Evolutionary conservation across 2,113 vertebrate genomes (phyloP), one percentile per base, ranked within the genome.

Genomic region (Phyllostomus discolor): DNA sequence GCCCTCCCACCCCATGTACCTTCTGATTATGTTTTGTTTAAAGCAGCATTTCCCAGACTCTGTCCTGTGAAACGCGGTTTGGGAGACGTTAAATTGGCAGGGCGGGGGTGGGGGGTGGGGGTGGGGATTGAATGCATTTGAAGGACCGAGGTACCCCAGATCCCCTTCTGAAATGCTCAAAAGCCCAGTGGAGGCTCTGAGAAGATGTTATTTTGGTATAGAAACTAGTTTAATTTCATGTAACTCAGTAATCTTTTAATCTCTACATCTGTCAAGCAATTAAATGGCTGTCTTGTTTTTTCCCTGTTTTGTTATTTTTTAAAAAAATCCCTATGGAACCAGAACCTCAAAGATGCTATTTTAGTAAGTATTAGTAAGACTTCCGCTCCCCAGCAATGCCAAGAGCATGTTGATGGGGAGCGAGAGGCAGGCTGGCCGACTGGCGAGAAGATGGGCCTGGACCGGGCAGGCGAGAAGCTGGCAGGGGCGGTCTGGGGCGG

Each of bases 21-120:
- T 86, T 94, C 85, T n/a, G 84, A 79, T 59, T 19, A 46, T 6
- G 59, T 69, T 93, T 90, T 92, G 94, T 70, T 90, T 90, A 50
- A 69, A 69, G 59, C 43, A 15, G 38, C 80, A 28, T 35, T 28
- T 88, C 35, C 62, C 62, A 48, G 3, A 17, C 28, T 28, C 46
- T 24, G 46, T 48, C 70, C 78, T 26, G 22, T 66, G 75, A 85
- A 62, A 46, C 85, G 9, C 0, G 57, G 84, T 20, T 31, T 28
- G 62, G 90, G 50, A 76, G 64, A 67, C 28, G 64, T 52, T 82
- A 50, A 72, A 22, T 16, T 16, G 38, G 22, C 20, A 7, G 52
- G 54, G 54, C 19, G 5, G 19, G 52, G 52, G 19, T 43, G 48
- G 10, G 52, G 16, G 28, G 15, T 2, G 26, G 20, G 48, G 10